Percentiles rank a stretch among this genome's conserved stretches.
phyloP scores from a whole-genome alignment of 2,888 invertebrate genomes.

The Aphidius colemani region DNA sequence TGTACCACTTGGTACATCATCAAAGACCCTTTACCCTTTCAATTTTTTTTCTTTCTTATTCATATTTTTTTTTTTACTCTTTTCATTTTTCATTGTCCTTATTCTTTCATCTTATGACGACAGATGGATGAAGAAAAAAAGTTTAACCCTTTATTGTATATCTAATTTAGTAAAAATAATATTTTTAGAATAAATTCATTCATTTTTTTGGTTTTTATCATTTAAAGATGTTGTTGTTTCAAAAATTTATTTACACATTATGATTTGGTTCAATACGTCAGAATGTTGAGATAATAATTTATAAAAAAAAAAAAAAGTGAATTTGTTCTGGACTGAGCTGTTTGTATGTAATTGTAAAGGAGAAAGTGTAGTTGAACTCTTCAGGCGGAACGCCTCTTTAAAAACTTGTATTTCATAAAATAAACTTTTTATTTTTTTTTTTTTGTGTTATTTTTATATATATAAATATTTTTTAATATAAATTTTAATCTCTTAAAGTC shows the following conservation, averaged over 20 bases:
- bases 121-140: constrained; percentile 10
- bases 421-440: constrained; percentile 13
- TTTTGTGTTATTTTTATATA: too few relatives aligned
- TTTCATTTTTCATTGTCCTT: constrained; percentile 8
- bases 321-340: constrained; percentile 6
- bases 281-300: neutral
- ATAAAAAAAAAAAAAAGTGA: neutral
- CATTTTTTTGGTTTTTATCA: neutral
- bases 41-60: constrained; percentile 1
- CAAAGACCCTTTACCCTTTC: neutral
- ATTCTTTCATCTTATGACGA: constrained; percentile 4
- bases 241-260: constrained; percentile 16
- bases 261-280: constrained; percentile 12
- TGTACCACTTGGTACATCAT: neutral
- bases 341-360: constrained; percentile 32
- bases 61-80: neutral
- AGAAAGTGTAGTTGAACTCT: constrained; percentile 32
- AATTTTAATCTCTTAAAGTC: neutral
- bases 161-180: too few relatives aligned
- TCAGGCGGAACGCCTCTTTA: constrained; percentile 21
- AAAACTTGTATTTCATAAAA: constrained; percentile 5
- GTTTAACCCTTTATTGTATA: too few relatives aligned
- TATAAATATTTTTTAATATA: too few relatives aligned
- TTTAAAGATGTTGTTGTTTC: neutral
- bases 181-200: neutral